Evolutionary conservation across 2,797 vertebrate genomes (phyloP).

Genomic region (Manis pentadactyla): DNA sequence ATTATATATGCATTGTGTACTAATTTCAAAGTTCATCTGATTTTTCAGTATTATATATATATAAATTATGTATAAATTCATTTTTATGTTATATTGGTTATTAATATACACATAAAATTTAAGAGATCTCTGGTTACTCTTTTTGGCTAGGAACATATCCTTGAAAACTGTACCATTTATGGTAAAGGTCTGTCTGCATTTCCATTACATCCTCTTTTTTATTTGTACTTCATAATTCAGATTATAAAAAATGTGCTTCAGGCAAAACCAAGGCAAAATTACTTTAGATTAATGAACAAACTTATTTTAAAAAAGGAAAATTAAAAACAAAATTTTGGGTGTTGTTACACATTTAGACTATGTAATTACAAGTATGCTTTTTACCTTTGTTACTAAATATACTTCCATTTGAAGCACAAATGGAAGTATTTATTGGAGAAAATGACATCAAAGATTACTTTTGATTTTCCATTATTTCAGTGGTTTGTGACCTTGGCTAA

Average conservation of each 20-base stretch:
- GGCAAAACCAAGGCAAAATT: constrained; percentile 9
- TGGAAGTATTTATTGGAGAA: neutral
- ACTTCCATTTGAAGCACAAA: neutral
- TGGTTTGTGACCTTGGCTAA: neutral
- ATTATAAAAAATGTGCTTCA: constrained; percentile 51
- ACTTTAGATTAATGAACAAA: accelerated
- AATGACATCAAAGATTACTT: neutral
- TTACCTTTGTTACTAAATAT: neutral
- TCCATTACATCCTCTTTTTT: constrained; percentile 57
- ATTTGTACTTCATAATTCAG: constrained; percentile 61
- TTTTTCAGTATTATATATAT: neutral
- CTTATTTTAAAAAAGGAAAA: neutral
- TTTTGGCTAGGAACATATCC: constrained; percentile 37
- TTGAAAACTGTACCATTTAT: neutral
- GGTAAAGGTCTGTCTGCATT: constrained; percentile 63
- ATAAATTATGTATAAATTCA: neutral
- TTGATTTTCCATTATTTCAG: neutral
- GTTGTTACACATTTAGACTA: constrained; percentile 42
- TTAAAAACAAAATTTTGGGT: neutral
- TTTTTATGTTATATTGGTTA: neutral
- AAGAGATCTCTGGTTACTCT: constrained; percentile 17
- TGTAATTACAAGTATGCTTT: neutral
- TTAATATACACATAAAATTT: constrained; percentile 8
- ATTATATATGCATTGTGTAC: neutral
- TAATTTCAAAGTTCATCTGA: neutral